Base-by-base conservation (phyloP, 2,888 invertebrate species). In the Pammene fasciana region DNA sequence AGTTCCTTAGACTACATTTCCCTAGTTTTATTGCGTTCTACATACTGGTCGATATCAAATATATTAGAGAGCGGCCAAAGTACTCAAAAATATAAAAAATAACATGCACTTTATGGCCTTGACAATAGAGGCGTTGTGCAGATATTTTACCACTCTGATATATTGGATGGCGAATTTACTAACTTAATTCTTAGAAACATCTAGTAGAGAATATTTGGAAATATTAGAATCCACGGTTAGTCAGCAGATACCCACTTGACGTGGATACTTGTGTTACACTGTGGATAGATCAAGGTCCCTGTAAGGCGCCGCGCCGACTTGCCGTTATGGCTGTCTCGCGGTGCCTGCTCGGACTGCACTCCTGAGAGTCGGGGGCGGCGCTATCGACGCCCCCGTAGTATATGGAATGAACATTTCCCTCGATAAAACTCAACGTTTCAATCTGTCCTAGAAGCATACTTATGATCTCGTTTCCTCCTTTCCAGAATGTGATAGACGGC, bases 401-500 rank as follows among this genome's bases (percentile, higher is more conserved):
- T 82, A 82, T 83, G 88, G 89, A 88, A 87, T 84, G 78, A 78
- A 92, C 92, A 93, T 59, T 34, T 18, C 61, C n/a, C 50, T 16
- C 11, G 36, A 11, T 10, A 2, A 5, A 26, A 1, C 38, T 10
- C 2, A 18, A 26, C n/a, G n/a, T n/a, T 10, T 48, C n/a, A 9
- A 52, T 14, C 16, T 8, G 14, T 34, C 26, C 3, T 14, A 16
- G 13, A 61, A 36, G 10, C 14, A 7, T 45, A 34, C 43, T 64
- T 14, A 64, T 11, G n/a, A 43, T 45, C 5, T 54, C 14, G 7
- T 54, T 43, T 68, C 13, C 14, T 68, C 73, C 75, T 74, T 85
- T 94, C 9, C 94, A 98, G 96, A 99, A 98, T 93, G 98, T 99
- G 0, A 97, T 99, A 76, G 99, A 99, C 86, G 99, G 99, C 4